Conservation (phyloP, 35 echinoderm and acorn worm species). For the Diadema setosum region DNA sequence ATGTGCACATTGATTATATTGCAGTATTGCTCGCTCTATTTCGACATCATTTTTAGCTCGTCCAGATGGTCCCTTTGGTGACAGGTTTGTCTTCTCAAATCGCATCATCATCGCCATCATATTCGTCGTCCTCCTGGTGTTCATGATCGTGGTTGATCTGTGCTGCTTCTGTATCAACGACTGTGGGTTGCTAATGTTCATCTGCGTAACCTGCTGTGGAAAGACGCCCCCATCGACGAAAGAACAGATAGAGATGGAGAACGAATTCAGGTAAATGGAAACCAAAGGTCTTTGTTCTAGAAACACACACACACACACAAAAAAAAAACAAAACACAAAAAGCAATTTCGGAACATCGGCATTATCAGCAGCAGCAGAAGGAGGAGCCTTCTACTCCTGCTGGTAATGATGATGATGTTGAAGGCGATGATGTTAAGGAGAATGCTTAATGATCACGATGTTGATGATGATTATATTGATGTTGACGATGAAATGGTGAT, state of each 20-base stretch:
- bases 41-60: too few species aligned
- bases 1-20: too few species aligned
- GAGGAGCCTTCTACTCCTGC: background rate
- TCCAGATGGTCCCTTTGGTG: too few species aligned
- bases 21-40: too few species aligned
- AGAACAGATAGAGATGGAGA: slow-evolving; percentile 55
- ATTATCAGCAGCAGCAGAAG: background rate
- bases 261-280: slow-evolving; percentile 6
- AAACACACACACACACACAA: background rate
- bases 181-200: slow-evolving; percentile 85
- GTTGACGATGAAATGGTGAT: too few species aligned
- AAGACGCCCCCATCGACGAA: slow-evolving; percentile 39
- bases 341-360: background rate
- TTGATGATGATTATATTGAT: too few species aligned
- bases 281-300: background rate
- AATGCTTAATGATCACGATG: too few species aligned
- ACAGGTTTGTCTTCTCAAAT: too few species aligned
- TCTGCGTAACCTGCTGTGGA: slow-evolving; percentile 95
- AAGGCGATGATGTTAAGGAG: too few species aligned
- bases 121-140: slow-evolving; percentile 61
- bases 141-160: slow-evolving; percentile 77
- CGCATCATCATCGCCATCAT: slow-evolving; percentile 65
- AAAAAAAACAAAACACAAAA: background rate
- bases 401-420: background rate
- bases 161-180: slow-evolving; percentile 78